Base-by-base conservation (phyloP, 2,113 vertebrate species). In the Ophthalmolycus amberensis region DNA sequence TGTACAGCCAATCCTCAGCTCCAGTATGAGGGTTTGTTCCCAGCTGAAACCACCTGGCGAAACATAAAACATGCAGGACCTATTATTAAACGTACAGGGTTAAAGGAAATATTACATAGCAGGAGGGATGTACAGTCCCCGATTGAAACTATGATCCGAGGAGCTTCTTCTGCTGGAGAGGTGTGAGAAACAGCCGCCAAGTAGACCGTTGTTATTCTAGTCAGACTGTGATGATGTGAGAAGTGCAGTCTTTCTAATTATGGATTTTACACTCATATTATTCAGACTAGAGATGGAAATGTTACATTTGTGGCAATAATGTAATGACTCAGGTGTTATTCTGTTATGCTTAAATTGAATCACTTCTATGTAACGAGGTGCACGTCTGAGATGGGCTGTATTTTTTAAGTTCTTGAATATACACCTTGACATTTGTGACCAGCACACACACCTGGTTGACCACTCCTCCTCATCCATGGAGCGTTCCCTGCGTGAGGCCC, bases 1-100 rank as follows among this genome's bases (percentile, higher is more conserved):
- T 92, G 87, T 97, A 99, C 62, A 98, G 89, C 98, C 98, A 99
- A 80, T 99, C 98, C 68, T 96, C 90, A 0, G 95, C 93, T 85
- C 96, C 96, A 2, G 96, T 97, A 81, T 97, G 91, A 1, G 96
- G 96, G 92, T 99, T 99, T 42, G 87, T 94, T 89, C 96, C 97
- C 87, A 94, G 94, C 84, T 94, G 94, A 89, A 99, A 99, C 98
- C 98, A 99, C 85, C 98, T 99, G 93, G 22, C 12, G 52, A 74
- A 4, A 38, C 37, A 83, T 0, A 59, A 29, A 64, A 71, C 65
- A 73, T 32, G 32, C 32, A 32, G 32, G 32, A 32, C 32, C 32
- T 32, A 32, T 32, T 32, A 32, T 32, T 32, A 32, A 32, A 32
- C 3, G 0, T 3, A 32, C 32, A 32, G 32, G 32, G 3, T 32